Conservation (phyloP, 23 tunicate genomes). For the Phallusia fumigata region DNA sequence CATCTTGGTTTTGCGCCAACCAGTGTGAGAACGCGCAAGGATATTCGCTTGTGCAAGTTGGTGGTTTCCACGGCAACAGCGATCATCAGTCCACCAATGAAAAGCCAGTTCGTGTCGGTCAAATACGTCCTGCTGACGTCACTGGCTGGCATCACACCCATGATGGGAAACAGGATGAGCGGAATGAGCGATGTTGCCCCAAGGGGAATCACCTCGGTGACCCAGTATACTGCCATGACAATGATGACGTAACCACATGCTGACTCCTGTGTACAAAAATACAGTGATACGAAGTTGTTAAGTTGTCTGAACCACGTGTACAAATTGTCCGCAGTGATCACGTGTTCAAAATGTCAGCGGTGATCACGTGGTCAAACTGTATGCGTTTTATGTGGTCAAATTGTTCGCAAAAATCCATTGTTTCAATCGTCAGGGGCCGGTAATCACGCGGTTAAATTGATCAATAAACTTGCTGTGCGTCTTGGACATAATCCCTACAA, state of each 20-base stretch:
- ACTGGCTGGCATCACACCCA: conserved; percentile 62
- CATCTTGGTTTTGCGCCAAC: conserved; percentile 94
- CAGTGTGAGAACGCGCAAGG: conserved; percentile 69
- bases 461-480: too few species aligned
- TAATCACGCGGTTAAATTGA: too few species aligned
- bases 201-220: conserved; percentile 59
- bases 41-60: conserved; percentile 95
- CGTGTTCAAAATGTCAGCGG: too few species aligned
- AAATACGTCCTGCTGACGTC: conserved; percentile 75
- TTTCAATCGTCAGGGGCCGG: too few species aligned
- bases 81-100: conserved; percentile 89
- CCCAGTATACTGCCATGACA: conserved; percentile 69
- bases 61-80: conserved; percentile 95
- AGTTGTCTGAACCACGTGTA: too few species aligned
- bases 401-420: too few species aligned
- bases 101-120: conserved; percentile 81
- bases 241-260: conserved; percentile 63
- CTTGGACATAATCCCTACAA: too few species aligned
- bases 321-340: too few species aligned
- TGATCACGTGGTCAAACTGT: too few species aligned
- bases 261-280: conserved; percentile 66
- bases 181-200: conserved; percentile 65
- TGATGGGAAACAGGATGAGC: conserved; percentile 54
- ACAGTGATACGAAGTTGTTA: too few species aligned
- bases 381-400: too few species aligned